Evolutionary conservation across 2,888 invertebrate genomes (phyloP), one percentile per base, ranked within the genome.

Genomic region (Diarsia brunnea): DNA sequence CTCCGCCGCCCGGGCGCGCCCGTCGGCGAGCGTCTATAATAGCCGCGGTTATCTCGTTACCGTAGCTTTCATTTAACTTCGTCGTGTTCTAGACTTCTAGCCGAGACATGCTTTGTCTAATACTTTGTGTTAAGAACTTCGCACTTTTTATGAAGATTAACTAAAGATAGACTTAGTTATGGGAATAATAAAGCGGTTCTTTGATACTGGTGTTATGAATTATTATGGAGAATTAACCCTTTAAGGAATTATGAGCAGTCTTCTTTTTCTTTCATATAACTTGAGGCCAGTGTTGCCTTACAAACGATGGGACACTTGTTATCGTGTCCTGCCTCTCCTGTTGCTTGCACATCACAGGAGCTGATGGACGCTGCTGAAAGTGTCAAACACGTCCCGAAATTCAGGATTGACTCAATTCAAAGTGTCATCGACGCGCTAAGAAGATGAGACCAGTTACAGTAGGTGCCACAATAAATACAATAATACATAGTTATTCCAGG

Each of bases 41-140:
- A 82, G 82, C 78, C 65, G 68, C 61, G 75, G 75, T 80, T 86
- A 82, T 84, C 89, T 87, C 78, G 76, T 84, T 81, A 86, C 84
- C 77, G 75, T 63, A 65, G 85, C 85, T 85, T 89, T 89, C 86
- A 85, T 89, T 85, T 78, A 84, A 87, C 75, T 89, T 87, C 75
- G 85, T 76, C 82, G 78, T 71, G 75, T 69, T 71, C 66, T 69
- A 61, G 43, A n/a, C 64, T 69, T 71, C 66, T 69, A 61, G 43
- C 27, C 63, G 43, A 74, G 69, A 81, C 78, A 69, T 69, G 78
- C 83, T 81, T 81, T 81, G 88, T 89, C 75, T 87, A 79, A 86
- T 77, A 76, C 66, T 68, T 53, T 73, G 66, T 53, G 69, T 65
- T 66, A 70, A 61, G 60, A 75, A 69, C 77, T 79, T 64, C 12